Percentiles rank a stretch among this genome's conserved stretches.
Conservation (phyloP, 2,888 invertebrate species). For the Lissocephala sabroskyi region DNA sequence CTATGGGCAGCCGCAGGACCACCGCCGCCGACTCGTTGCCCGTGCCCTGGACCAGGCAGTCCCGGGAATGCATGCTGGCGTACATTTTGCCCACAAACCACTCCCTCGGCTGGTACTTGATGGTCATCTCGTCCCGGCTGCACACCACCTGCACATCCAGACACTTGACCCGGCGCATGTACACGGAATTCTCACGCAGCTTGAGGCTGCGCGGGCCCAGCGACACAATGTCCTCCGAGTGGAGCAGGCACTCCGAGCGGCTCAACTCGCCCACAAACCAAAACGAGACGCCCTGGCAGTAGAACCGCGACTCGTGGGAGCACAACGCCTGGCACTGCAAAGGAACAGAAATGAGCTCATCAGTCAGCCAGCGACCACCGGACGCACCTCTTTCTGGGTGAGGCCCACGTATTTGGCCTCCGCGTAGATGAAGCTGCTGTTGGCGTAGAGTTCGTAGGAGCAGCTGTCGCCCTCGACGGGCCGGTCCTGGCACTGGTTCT, state of each 20-base stretch:
- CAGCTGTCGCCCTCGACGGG: conserved; percentile 76
- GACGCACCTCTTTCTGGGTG: conserved; percentile 70
- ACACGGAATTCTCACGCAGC: conserved; percentile 76
- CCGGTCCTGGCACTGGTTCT: conserved; percentile 84
- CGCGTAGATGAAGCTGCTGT: conserved; percentile 79
- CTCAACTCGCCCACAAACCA: conserved; percentile 54
- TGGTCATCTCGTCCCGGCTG: conserved; percentile 79
- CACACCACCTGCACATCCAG: conserved; percentile 88
- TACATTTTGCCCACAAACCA: conserved; percentile 84
- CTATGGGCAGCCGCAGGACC: conserved; percentile 66
- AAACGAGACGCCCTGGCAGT: conserved; percentile 81
- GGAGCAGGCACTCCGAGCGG: conserved; percentile 78
- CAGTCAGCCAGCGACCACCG: conserved; percentile 37
- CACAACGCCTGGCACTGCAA: conserved; percentile 77
- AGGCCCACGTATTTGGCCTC: conserved; percentile 69
- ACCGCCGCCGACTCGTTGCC: conserved; percentile 68
- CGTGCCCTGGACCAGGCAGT: conserved; percentile 78
- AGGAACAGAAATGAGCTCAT: conserved; percentile 23
- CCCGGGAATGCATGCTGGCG: conserved; percentile 83
- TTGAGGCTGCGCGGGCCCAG: conserved; percentile 82
- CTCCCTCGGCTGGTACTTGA: conserved; percentile 78
- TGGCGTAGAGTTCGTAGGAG: conserved; percentile 84
- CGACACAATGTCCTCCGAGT: conserved; percentile 87
- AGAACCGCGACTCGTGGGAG: conserved; percentile 77
- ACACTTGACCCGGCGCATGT: conserved; percentile 87